Percentiles rank a stretch among this genome's conserved stretches.
Conservation (phyloP, 2,113 vertebrate species). For the Dasyprocta punctata region DNA sequence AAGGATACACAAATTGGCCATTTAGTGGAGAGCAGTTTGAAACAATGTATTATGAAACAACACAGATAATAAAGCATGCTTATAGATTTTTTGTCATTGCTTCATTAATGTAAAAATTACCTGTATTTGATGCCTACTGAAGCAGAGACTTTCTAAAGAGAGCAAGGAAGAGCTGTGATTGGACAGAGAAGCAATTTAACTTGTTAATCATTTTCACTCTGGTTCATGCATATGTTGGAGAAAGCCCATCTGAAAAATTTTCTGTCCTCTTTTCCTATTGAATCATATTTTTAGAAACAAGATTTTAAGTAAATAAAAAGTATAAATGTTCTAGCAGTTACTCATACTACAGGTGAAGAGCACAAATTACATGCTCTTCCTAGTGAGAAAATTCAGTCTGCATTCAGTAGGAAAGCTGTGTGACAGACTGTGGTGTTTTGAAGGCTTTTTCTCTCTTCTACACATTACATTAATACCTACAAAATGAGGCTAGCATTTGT, state of each 20-base stretch:
- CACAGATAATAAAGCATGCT: background rate
- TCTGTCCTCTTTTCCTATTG: constrained; percentile 8
- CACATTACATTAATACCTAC: background rate
- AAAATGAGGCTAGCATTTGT: fast-evolving
- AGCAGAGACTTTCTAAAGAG: background rate
- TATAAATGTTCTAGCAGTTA: background rate
- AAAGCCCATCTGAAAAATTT: background rate
- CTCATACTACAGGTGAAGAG: background rate
- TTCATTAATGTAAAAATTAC: background rate
- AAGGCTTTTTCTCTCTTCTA: background rate
- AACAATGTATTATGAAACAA: background rate
- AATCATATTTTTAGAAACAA: background rate
- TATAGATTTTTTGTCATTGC: background rate
- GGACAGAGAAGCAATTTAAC: background rate
- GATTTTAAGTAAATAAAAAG: background rate
- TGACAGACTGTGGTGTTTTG: background rate
- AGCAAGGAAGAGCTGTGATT: background rate
- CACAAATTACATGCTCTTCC: background rate
- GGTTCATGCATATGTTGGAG: background rate
- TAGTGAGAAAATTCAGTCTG: background rate
- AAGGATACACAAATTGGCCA: background rate
- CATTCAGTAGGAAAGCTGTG: background rate
- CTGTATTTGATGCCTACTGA: background rate
- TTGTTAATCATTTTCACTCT: background rate
- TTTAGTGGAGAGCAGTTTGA: background rate